Percentiles rank a stretch among this genome's conserved stretches.
Evolutionary conservation across 2,797 vertebrate species (phyloP).

Genomic region (Sebastes minor): DNA sequence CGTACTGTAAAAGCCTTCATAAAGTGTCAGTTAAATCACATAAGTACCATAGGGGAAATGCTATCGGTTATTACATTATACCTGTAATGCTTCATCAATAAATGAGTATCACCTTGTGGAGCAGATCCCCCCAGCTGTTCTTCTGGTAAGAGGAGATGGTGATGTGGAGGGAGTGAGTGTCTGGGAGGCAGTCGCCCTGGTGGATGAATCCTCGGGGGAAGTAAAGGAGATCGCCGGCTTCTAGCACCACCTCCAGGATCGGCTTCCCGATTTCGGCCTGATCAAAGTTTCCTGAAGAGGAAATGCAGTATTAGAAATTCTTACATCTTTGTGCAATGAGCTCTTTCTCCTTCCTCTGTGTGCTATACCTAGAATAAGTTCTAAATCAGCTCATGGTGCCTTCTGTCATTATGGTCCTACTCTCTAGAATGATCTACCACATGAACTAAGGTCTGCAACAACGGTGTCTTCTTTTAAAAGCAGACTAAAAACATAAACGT

Average conservation of each 20-base stretch:
- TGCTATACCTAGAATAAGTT: background rate
- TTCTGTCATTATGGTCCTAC: background rate
- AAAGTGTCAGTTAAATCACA: background rate
- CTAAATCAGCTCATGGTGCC: no score
- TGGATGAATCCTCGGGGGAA: slow-evolving; percentile 97
- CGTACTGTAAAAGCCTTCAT: background rate
- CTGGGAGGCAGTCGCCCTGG: slow-evolving; percentile 90
- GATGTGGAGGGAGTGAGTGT: slow-evolving; percentile 91
- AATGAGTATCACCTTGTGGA: slow-evolving; percentile 81
- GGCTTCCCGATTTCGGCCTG: slow-evolving; percentile 89
- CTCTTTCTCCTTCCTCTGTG: background rate
- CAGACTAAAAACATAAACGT: background rate
- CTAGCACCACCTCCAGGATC: slow-evolving; percentile 90
- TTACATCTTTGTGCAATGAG: background rate
- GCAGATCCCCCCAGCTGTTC: slow-evolving; percentile 93
- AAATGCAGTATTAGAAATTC: background rate
- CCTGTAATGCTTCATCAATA: background rate
- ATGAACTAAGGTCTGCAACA: background rate
- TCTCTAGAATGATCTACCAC: background rate
- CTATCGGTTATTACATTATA: background rate
- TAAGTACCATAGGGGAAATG: background rate
- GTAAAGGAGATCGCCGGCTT: slow-evolving; percentile 94
- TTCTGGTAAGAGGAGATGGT: slow-evolving; percentile 95
- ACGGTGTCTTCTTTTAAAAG: background rate
- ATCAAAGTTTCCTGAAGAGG: slow-evolving; percentile 83